A percentile compares a stretch with the other conserved stretches of the same genome.
Conservation (phyloP, 2,113 vertebrate genomes). For the Beaufortia kweichowensis region DNA sequence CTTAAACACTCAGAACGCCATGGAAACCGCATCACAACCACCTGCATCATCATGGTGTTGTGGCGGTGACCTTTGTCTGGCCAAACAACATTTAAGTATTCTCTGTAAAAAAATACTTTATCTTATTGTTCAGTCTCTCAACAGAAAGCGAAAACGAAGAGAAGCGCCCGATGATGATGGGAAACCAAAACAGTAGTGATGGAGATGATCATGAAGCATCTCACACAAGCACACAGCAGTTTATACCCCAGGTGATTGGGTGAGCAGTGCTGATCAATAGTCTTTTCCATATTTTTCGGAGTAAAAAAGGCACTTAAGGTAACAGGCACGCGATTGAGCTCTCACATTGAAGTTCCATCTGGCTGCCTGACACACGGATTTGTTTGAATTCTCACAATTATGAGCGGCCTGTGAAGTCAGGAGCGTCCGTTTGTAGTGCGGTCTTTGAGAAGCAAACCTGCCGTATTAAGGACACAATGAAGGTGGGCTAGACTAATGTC, state of each 20-base stretch:
- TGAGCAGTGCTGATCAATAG: conserved; percentile 69
- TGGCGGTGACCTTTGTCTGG: no score
- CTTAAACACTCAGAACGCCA: no score
- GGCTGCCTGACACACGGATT: conserved; percentile 47
- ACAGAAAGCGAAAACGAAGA: no score
- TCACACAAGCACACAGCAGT: background rate
- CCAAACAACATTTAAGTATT: no score
- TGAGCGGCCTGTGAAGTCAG: conserved; percentile 54
- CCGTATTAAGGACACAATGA: conserved; percentile 55
- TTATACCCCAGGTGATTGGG: conserved; percentile 61
- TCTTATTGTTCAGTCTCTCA: no score
- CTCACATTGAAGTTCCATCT: conserved; percentile 54
- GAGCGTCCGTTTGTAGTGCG: conserved; percentile 48
- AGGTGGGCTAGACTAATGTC: conserved; percentile 53
- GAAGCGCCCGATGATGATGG: no score
- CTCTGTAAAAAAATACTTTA: no score
- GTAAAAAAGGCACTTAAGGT: conserved; percentile 61
- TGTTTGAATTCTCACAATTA: conserved; percentile 62
- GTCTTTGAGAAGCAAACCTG: conserved; percentile 52
- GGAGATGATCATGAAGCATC: conserved; percentile 36
- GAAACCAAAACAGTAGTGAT: conserved; percentile 67
- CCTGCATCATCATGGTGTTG: no score
- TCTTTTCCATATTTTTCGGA: conserved; percentile 74
- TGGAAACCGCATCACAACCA: no score
- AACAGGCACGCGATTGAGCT: conserved; percentile 59